Evolutionary conservation across 2,888 invertebrate species (phyloP).

Genomic region (Epinotia nisella): DNA sequence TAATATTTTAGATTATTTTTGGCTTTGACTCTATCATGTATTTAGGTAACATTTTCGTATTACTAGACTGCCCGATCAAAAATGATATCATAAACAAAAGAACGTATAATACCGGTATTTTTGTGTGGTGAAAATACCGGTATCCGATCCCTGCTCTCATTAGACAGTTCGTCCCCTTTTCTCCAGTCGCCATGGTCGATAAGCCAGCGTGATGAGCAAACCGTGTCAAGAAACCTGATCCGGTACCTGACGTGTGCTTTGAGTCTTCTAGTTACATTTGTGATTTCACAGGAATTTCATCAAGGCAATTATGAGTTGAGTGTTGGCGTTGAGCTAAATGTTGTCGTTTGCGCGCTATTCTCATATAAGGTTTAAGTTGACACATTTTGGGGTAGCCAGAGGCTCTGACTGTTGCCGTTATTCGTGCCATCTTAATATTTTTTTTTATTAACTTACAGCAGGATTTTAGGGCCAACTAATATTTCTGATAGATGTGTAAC

Average conservation of each 20-base stretch:
- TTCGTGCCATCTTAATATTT: conserved; percentile 31
- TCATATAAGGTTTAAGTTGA: conserved; percentile 2
- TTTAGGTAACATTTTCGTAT: too few relatives aligned
- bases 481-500: background rate
- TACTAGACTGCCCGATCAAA: too few relatives aligned
- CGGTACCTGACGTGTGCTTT: background rate
- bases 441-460: background rate
- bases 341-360: conserved; percentile 38
- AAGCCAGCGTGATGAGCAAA: background rate
- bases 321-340: conserved; percentile 21
- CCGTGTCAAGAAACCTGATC: background rate
- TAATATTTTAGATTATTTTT: too few relatives aligned
- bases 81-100: too few relatives aligned
- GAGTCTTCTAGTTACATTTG: too few relatives aligned
- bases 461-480: background rate
- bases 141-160: too few relatives aligned
- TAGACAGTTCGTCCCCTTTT: too few relatives aligned
- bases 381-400: background rate
- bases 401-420: conserved; percentile 3
- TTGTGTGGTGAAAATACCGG: too few relatives aligned
- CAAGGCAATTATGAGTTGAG: conserved; percentile 10
- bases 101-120: too few relatives aligned
- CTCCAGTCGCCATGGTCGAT: too few relatives aligned
- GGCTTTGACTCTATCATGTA: too few relatives aligned
- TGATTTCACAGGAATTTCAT: background rate